phyloP scores from a whole-genome alignment of 2,113 vertebrate species.

The Hylia prasina region DNA sequence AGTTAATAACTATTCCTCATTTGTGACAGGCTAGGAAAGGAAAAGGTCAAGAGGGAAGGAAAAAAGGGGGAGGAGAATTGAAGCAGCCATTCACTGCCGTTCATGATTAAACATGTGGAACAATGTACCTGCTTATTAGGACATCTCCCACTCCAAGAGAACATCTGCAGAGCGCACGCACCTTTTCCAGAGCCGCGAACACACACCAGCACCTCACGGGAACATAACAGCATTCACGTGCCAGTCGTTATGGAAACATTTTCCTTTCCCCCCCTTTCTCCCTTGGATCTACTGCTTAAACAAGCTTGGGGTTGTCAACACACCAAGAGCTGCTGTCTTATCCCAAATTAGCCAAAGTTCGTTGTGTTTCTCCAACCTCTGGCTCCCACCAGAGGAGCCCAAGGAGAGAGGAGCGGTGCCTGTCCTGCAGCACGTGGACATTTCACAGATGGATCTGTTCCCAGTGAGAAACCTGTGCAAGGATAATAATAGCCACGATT shows the following conservation, averaged over 20 bases:
- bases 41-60: constrained; percentile 45
- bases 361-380: background rate
- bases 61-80: background rate
- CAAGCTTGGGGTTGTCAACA: background rate
- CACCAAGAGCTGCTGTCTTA: background rate
- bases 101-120: constrained; percentile 41
- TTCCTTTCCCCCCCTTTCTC: background rate
- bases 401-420: background rate
- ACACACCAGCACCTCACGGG: background rate
- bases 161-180: constrained; percentile 35
- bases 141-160: background rate
- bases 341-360: background rate
- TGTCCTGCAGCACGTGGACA: background rate
- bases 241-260: constrained; percentile 53
- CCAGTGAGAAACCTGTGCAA: background rate
- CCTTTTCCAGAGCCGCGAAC: background rate
- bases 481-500: background rate
- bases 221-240: background rate
- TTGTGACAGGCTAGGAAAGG: constrained; percentile 33
- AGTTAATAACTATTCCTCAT: constrained; percentile 25
- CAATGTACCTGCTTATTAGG: constrained; percentile 53
- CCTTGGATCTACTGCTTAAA: background rate
- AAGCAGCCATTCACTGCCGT: background rate
- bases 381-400: background rate
- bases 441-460: background rate